A percentile compares a stretch with the other conserved stretches of the same genome.
These are phyloP conservation scores for Hylia prasina DNA, from an alignment of 2,113 vertebrate genomes.

Conservation along the genomic window DNA sequence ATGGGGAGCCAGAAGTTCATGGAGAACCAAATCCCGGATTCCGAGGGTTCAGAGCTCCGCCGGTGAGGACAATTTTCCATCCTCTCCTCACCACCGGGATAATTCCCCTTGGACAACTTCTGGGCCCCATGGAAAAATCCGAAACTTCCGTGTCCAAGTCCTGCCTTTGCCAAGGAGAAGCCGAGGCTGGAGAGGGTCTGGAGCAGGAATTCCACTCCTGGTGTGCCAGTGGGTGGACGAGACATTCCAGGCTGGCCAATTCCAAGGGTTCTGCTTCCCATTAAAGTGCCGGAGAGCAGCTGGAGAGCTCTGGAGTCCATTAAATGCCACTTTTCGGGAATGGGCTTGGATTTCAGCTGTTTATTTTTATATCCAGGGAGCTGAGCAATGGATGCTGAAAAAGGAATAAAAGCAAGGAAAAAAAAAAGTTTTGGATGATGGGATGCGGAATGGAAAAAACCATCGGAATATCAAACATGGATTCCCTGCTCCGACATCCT, in stretches of 20 bases:
- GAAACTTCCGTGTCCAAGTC: not conserved
- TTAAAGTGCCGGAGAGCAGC: not conserved
- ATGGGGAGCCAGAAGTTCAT: no score
- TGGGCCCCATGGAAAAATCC: rapidly evolving
- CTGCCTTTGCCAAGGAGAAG: not conserved
- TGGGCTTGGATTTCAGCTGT: not conserved
- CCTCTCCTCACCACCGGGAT: not conserved
- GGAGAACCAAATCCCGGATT: not conserved
- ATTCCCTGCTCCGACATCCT: not conserved
- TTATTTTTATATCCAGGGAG: not conserved
- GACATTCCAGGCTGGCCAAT: not conserved
- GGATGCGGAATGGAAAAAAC: not conserved
- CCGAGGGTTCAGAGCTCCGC: rapidly evolving
- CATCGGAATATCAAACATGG: not conserved
- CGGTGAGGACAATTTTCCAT: not conserved
- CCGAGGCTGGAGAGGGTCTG: not conserved
- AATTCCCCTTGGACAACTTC: not conserved
- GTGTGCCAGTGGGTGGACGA: not conserved
- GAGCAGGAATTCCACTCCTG: not conserved
- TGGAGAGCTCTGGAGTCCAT: not conserved
- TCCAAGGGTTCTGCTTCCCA: not conserved
- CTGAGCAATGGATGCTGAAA: not conserved
- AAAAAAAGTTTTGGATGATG: not conserved
- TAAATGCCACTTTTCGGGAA: not conserved
- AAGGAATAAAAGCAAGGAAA: not conserved